These are phyloP conservation scores for Tetrapedia diversipes DNA, from an alignment of 2,888 invertebrate species.

Conservation along the genomic window DNA sequence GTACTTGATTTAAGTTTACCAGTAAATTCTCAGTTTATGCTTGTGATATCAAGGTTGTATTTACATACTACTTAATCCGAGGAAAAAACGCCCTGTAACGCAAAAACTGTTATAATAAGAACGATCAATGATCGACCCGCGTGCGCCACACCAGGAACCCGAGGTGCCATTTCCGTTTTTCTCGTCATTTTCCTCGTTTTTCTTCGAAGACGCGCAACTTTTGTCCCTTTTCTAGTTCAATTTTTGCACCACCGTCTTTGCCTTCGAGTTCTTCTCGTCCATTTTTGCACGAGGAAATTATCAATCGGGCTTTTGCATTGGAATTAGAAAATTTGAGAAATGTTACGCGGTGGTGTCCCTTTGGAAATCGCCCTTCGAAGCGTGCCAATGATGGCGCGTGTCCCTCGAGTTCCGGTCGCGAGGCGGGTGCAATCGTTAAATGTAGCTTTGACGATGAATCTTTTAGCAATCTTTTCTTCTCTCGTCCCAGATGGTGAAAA, in stretches of 20 bases:
- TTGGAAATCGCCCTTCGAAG: not conserved
- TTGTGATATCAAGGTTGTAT: slow-evolving; percentile 81
- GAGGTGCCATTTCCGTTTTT: slow-evolving; percentile 25
- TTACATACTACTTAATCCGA: slow-evolving; percentile 82
- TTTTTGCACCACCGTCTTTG: not conserved
- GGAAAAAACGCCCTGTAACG: slow-evolving; percentile 79
- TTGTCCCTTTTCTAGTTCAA: not conserved
- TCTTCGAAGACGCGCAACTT: not conserved
- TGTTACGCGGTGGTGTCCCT: not conserved
- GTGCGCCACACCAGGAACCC: slow-evolving; percentile 67
- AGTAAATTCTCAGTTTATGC: slow-evolving; percentile 79
- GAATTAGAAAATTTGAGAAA: slow-evolving; percentile 3
- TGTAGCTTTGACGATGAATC: slow-evolving; percentile 81
- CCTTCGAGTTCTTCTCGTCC: no score
- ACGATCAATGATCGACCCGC: slow-evolving; percentile 77
- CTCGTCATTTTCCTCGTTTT: not conserved
- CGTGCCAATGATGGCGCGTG: not conserved
- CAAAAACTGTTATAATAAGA: slow-evolving; percentile 71
- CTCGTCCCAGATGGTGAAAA: slow-evolving; percentile 77
- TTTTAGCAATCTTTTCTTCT: slow-evolving; percentile 79
- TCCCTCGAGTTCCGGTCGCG: slow-evolving; percentile 68
- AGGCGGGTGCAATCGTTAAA: slow-evolving; percentile 75
- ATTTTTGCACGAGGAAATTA: not conserved
- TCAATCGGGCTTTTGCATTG: not conserved
- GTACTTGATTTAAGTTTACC: slow-evolving; percentile 79